Evolutionary conservation across 2,797 vertebrate species (phyloP).

Genomic region (Avahi laniger): DNA sequence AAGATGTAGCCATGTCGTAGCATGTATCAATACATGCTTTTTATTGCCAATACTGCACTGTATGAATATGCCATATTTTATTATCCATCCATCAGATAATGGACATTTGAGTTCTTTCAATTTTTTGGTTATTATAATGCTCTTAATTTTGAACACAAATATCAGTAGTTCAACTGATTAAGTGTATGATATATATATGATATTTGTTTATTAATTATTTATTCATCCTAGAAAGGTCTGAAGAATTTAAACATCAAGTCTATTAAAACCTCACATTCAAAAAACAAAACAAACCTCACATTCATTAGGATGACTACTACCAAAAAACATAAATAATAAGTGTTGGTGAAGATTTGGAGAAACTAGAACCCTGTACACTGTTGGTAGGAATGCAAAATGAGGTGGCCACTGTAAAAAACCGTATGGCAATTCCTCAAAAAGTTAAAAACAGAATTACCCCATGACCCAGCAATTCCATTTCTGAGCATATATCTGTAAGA

Average conservation of each 20-base stretch:
- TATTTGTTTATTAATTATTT: neutral
- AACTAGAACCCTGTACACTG: neutral
- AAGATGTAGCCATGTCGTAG: neutral
- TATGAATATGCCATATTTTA: neutral
- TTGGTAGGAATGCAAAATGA: neutral
- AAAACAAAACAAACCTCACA: neutral
- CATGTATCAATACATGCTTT: neutral
- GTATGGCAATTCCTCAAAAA: neutral
- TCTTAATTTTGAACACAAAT: neutral
- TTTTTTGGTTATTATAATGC: neutral
- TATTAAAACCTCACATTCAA: neutral
- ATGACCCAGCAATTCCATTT: neutral
- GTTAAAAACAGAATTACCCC: neutral
- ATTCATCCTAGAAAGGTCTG: neutral
- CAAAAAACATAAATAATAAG: neutral
- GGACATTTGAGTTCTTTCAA: neutral
- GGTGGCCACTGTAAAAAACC: neutral
- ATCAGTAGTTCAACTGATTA: neutral
- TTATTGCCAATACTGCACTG: neutral
- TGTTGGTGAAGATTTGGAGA: neutral
- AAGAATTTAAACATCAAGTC: conserved; percentile 1
- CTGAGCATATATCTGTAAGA: neutral
- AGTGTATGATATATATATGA: neutral
- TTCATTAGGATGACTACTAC: neutral
- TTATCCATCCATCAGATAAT: neutral